Evolutionary conservation across 1,140 invertebrate species (phyloP).

Genomic region (Mamestra configurata): DNA sequence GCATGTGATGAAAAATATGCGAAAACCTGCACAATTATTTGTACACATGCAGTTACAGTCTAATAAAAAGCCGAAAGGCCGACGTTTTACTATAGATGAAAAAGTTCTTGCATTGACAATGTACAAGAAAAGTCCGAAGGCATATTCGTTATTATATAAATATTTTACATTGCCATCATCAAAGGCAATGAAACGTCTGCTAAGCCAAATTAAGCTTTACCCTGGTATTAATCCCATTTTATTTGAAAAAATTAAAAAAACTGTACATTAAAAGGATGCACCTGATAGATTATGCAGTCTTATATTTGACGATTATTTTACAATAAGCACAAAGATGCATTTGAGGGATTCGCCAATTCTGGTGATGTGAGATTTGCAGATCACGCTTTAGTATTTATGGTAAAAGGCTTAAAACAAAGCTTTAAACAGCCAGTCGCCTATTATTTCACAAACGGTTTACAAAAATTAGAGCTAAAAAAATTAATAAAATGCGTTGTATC

Average conservation of each 20-base stretch:
- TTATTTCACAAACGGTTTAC: neutral
- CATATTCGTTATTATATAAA: constrained; percentile 37
- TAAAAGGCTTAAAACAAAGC: neutral
- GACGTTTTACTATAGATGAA: constrained; percentile 44
- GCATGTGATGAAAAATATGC: neutral
- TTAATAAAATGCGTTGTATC: neutral
- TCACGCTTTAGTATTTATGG: constrained; percentile 16
- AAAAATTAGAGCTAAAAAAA: neutral
- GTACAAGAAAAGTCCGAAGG: constrained; percentile 51
- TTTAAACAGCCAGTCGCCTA: constrained; percentile 1
- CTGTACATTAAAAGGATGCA: too few species aligned
- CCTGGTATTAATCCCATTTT: constrained; percentile 52
- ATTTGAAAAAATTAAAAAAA: constrained; percentile 58
- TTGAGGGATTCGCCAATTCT: constrained; percentile 43
- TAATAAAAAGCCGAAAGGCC: constrained; percentile 38
- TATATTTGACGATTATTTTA: too few species aligned
- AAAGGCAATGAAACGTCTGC: constrained; percentile 52
- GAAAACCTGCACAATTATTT: neutral
- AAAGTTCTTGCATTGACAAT: constrained; percentile 48
- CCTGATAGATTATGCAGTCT: too few species aligned
- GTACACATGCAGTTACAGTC: constrained; percentile 17
- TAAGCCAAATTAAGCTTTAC: constrained; percentile 47
- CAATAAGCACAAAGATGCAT: constrained; percentile 40
- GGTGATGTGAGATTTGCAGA: constrained; percentile 37
- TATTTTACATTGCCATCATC: constrained; percentile 54